Base-by-base conservation (phyloP, 2,113 vertebrate species). In the Syngnathus typhle region DNA sequence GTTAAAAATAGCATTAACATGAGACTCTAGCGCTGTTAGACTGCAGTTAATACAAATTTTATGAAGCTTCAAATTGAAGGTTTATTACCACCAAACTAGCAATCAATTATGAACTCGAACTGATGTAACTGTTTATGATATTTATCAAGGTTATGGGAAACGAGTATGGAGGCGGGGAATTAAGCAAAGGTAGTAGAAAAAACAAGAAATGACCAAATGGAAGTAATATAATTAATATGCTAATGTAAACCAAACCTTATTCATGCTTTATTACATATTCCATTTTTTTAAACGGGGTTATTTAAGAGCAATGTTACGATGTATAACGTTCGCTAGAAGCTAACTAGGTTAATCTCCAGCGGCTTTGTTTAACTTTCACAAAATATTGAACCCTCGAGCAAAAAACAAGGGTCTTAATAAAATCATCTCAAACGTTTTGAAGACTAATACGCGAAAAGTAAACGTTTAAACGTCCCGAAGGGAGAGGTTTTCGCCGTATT, bases 301-400 rank as follows among this genome's bases (percentile, higher is more conserved):
- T 15, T 65, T 27, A n/a, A 61, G 36, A 6, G 12, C 21, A 1
- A 3, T 18, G 18, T n/a, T 23, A 12, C 32, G 10, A 0, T 36
- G 1, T 44, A 9, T 54, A 1, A 63, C 15, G n/a, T 73, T 38
- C 49, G 65, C 74, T 71, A 60, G 54, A 27, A 8, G 68, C 62
- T 76, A 78, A 63, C 32, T 23, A 52, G 6, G 38, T 71, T 52
- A 62, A 56, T 15, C 7, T 37, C 5, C 23, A 15, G 55, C 23
- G 32, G 12, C 18, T 60, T 54, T 73, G 1, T 55, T 51, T 3
- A 55, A 18, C 9, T 12, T 60, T 5, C 4, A 46, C 43, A 74
- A 52, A n/a, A 12, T 43, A 0, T 7, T 1, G 43, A 67, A 16
- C 38, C 43, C 51, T 13, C 41, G 43, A 11, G 60, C 1, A 15